These are phyloP conservation scores for Heterohyrax brucei DNA, from an alignment of 2,797 vertebrate genomes.

Conservation along the genomic window DNA sequence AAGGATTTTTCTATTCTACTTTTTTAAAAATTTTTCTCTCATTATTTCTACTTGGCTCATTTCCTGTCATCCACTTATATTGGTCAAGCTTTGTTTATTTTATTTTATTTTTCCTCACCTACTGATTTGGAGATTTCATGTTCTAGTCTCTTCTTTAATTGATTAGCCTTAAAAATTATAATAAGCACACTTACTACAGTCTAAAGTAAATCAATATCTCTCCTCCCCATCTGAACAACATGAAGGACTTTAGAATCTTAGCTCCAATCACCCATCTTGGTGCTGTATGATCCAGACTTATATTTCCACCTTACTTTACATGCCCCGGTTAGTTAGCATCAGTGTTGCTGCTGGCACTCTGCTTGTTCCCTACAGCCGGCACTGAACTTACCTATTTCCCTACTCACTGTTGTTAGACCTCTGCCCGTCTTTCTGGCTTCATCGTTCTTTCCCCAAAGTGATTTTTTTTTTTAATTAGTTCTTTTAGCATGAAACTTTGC, in stretches of 20 bases:
- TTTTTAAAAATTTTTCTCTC: background rate
- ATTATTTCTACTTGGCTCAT: background rate
- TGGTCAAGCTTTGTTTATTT: background rate
- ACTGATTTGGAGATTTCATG: constrained; percentile 23
- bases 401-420: too few relatives aligned
- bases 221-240: background rate
- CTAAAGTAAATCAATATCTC: background rate
- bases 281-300: accelerated
- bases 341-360: accelerated
- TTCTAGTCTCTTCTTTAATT: constrained; percentile 29
- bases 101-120: background rate
- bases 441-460: background rate
- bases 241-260: accelerated
- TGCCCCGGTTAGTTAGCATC: accelerated
- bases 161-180: constrained; percentile 1
- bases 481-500: background rate
- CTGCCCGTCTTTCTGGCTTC: background rate
- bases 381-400: background rate
- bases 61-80: background rate
- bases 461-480: background rate
- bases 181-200: background rate
- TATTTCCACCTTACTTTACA: accelerated
- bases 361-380: accelerated
- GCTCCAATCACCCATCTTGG: accelerated
- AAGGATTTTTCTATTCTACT: background rate